phyloP scores from a whole-genome alignment of 2,113 vertebrate genomes.

The Nerophis ophidion region DNA sequence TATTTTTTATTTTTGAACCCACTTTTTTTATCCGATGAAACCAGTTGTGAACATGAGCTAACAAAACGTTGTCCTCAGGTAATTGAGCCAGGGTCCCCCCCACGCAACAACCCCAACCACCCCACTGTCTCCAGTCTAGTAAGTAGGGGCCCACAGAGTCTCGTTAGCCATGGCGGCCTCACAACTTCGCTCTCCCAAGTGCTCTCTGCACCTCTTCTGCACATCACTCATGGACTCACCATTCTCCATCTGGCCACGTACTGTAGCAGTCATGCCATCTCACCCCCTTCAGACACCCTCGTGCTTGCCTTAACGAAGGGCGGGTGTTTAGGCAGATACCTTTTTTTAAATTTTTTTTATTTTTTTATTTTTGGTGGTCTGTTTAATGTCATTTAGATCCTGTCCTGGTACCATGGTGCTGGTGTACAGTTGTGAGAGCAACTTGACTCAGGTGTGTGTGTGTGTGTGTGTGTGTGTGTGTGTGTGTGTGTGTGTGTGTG shows the following conservation, averaged over 20 bases:
- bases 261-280: constrained; percentile 54
- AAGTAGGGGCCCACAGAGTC: constrained; percentile 72
- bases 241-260: constrained; percentile 58
- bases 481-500: no score
- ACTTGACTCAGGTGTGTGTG: constrained; percentile 31
- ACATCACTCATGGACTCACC: constrained; percentile 64
- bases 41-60: constrained; percentile 67
- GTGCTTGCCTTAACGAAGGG: constrained; percentile 20
- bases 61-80: constrained; percentile 72
- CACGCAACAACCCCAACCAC: constrained; percentile 74
- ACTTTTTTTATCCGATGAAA: constrained; percentile 50
- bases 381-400: constrained; percentile 19
- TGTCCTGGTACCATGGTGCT: constrained; percentile 45
- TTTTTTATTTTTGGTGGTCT: constrained; percentile 22
- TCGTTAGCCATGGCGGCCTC: constrained; percentile 69
- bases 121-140: constrained; percentile 74
- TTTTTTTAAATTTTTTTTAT: background rate
- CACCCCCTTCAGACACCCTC: constrained; percentile 51
- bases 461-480: background rate
- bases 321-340: constrained; percentile 6
- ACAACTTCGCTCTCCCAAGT: constrained; percentile 66
- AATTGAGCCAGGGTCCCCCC: constrained; percentile 72
- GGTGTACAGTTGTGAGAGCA: constrained; percentile 52
- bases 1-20: constrained; percentile 20
- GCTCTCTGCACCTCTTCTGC: constrained; percentile 58